Evolutionary conservation across 2,113 vertebrate genomes (phyloP).

Genomic region (Agapornis roseicollis): DNA sequence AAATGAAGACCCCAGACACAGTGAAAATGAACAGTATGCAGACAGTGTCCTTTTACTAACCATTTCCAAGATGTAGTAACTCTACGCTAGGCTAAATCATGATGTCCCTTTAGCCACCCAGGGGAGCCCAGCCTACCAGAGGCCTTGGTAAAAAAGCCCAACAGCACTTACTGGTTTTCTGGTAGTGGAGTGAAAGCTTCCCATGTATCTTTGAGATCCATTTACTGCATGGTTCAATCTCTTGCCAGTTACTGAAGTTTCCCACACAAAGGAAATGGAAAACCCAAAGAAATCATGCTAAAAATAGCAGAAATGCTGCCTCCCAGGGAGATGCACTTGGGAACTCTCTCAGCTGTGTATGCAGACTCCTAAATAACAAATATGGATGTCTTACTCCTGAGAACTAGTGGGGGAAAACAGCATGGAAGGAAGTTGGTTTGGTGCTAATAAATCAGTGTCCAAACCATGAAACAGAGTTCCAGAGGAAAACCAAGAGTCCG

Average conservation of each 20-base stretch:
- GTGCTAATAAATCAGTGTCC: neutral
- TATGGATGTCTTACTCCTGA: neutral
- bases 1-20: neutral
- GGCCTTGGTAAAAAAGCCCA: neutral
- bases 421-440: neutral
- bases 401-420: neutral
- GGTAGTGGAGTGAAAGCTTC: neutral
- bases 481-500: neutral
- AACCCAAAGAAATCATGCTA: neutral
- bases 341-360: neutral
- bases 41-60: neutral
- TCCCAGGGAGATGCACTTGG: neutral
- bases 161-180: neutral
- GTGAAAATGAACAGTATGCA: neutral
- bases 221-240: neutral
- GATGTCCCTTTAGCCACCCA: neutral
- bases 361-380: neutral
- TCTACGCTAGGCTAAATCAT: neutral
- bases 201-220: neutral
- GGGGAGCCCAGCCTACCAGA: neutral
- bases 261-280: conserved; percentile 12
- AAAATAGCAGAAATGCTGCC: neutral
- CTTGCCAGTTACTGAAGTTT: neutral
- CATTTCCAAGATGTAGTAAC: neutral
- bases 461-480: neutral